Evolutionary conservation across 2,797 vertebrate species (phyloP).

Genomic region (Meriones psammophilus): DNA sequence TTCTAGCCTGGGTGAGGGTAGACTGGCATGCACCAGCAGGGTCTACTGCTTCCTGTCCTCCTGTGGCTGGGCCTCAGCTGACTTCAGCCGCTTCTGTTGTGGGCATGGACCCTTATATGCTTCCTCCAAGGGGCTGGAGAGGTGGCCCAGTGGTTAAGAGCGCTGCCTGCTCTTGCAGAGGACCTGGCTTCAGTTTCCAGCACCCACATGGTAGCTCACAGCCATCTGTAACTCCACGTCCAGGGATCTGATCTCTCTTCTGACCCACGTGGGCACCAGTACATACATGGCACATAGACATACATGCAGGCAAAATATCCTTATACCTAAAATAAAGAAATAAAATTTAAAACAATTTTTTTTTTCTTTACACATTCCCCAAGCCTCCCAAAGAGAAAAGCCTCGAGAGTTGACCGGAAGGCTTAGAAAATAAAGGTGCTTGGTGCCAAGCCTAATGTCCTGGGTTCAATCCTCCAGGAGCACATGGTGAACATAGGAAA

Average conservation of each 20-base stretch:
- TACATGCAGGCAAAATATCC: neutral
- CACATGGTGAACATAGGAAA: no score
- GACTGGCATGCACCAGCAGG: neutral
- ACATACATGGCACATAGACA: neutral
- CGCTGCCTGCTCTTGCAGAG: no score
- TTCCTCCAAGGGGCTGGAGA: neutral
- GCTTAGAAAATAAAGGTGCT: neutral
- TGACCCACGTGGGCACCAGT: neutral
- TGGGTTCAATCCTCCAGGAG: neutral
- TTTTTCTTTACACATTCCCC: neutral
- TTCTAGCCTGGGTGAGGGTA: neutral
- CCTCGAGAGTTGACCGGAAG: neutral
- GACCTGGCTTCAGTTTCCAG: neutral
- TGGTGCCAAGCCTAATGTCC: neutral
- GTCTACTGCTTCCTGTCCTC: neutral
- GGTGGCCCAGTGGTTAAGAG: neutral
- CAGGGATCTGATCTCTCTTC: neutral
- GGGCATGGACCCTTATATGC: neutral
- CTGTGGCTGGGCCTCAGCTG: neutral
- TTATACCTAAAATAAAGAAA: neutral
- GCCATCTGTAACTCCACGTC: neutral
- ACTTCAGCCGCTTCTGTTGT: neutral
- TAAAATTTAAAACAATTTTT: neutral
- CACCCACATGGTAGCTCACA: neutral
- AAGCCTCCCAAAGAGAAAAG: neutral